These are phyloP conservation scores for Buteo buteo DNA, from an alignment of 2,113 vertebrate species.

Conservation along the genomic window DNA sequence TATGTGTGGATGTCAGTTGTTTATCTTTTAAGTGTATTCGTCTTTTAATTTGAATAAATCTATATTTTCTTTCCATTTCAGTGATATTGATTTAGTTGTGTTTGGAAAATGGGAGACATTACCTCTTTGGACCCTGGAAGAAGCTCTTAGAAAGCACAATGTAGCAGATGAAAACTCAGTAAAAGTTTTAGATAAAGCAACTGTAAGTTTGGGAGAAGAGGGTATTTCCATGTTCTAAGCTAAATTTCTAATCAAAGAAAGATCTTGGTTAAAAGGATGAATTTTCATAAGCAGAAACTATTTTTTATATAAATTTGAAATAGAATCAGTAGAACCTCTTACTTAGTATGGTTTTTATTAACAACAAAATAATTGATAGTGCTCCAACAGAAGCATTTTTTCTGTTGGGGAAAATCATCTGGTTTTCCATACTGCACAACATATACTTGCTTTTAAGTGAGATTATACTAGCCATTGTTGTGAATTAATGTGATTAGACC, in stretches of 20 bases:
- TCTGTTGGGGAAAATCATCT: not conserved
- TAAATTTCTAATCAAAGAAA: not conserved
- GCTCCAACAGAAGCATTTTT: not conserved
- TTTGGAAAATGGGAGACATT: constrained; percentile 97
- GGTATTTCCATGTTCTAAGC: not conserved
- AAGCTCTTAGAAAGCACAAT: constrained; percentile 91
- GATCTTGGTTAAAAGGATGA: not conserved
- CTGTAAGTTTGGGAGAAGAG: constrained; percentile 76
- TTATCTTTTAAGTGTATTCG: not conserved
- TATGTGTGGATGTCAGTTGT: not conserved
- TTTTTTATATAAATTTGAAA: not conserved
- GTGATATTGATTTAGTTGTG: constrained; percentile 96
- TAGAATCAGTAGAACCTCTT: not conserved
- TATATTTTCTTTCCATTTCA: constrained; percentile 45
- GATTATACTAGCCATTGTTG: not conserved
- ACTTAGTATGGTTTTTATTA: not conserved
- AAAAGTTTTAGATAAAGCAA: constrained; percentile 97
- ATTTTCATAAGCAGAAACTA: not conserved
- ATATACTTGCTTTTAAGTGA: not conserved
- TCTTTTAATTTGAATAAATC: not conserved
- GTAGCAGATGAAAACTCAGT: constrained; percentile 93
- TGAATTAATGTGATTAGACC: not conserved
- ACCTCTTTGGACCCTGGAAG: constrained; percentile 95
- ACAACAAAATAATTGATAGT: not conserved
- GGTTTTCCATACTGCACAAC: not conserved